A percentile compares a stretch with the other conserved stretches of the same genome.
Conservation (phyloP, 2,888 invertebrate species). For the Papilio elwesi region DNA sequence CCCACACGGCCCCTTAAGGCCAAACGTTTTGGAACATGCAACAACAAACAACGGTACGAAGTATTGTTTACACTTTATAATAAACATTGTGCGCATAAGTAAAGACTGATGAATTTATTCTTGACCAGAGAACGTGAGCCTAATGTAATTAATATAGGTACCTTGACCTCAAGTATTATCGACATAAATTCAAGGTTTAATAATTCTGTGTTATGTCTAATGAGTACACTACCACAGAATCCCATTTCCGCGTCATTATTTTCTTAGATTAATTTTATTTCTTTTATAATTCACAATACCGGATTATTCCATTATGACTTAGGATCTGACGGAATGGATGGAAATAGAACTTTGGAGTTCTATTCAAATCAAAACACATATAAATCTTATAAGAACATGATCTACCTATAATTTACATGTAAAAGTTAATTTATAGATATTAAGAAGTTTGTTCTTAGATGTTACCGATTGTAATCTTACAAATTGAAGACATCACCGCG, state of each 20-base stretch:
- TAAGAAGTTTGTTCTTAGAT: neutral
- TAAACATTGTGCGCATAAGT: conserved; percentile 20
- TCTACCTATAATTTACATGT: neutral
- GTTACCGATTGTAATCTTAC: neutral
- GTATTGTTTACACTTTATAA: conserved; percentile 59
- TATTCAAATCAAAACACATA: too few species aligned
- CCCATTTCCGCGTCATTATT: too few species aligned
- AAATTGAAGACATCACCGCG: neutral
- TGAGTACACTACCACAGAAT: too few species aligned
- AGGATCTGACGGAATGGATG: too few species aligned
- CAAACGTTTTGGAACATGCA: conserved; percentile 43
- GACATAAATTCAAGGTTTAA: neutral
- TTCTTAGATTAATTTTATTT: too few species aligned
- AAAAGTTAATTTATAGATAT: neutral
- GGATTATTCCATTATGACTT: too few species aligned
- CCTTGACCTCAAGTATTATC: neutral
- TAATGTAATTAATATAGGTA: neutral
- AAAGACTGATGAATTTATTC: neutral
- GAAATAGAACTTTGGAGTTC: too few species aligned
- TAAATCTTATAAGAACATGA: too few species aligned
- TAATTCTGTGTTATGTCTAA: neutral
- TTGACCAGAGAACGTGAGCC: neutral
- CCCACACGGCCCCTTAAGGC: conserved; percentile 61
- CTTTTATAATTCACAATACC: too few species aligned
- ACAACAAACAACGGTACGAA: conserved; percentile 23